Base-by-base conservation (phyloP, 2,888 invertebrate genomes). In the Andrena camellia region DNA sequence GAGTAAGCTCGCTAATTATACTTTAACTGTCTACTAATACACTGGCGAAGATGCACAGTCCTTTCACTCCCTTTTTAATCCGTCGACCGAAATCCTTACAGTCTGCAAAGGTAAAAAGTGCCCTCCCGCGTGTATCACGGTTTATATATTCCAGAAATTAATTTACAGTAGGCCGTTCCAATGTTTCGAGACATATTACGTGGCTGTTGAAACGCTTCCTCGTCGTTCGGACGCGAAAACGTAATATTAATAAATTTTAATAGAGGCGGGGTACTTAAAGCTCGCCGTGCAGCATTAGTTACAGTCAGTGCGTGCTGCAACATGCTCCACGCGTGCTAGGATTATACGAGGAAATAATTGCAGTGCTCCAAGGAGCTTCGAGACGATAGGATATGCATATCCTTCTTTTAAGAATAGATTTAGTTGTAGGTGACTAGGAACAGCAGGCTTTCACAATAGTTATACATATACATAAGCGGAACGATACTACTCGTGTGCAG, bases 341-440 rank as follows among this genome's bases (percentile, higher is more conserved):
- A 69, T 57, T 57, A 20, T 4, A 23, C 57, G 57, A 57, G 26
- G 6, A 26, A 57, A 35, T 68, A 57, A 68, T 68, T 68, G 35
- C 33, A 23, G 35, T 13, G 54, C 31, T 67, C n/a, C 17, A 1
- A 17, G 20, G 31, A 10, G 1, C 42, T 57, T 35, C 35, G 26
- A 4, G 57, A 42, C 33, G 26, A 35, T 69, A 69, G 33, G 33
- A 69, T 26, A 57, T 52, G 20, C 52, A 52, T 52, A 54, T 2
- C 13, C 20, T 68, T 69, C 33, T 42, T 23, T 57, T 10, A 8
- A 26, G 35, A 57, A n/a, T 35, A 17, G 10, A 20, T n/a, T 31
- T 33, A 2, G 17, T 17, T 35, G 31, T 20, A 23, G 3, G 13
- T 0, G 42, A 59, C 57, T 35, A 35, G 59, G 6, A 42, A 59